These are phyloP conservation scores for Ptychodera flava DNA, from an alignment of 35 echinoderm and acorn worm genomes.

Conservation along the genomic window DNA sequence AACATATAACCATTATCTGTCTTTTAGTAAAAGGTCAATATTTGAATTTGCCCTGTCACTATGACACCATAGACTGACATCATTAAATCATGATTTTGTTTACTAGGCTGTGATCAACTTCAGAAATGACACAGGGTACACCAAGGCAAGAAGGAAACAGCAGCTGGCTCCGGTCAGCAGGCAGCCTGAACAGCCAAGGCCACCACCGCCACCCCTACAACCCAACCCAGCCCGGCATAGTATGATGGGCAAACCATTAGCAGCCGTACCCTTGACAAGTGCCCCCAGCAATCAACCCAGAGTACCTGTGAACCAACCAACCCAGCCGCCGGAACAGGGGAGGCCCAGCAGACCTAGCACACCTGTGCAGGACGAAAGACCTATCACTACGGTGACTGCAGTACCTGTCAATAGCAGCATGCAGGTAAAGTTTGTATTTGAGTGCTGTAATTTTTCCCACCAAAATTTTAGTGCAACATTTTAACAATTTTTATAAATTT, in stretches of 20 bases:
- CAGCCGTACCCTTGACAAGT: background rate
- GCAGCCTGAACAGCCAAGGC: background rate
- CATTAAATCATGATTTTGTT: no score
- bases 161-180: background rate
- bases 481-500: no score
- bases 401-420: background rate
- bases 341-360: background rate
- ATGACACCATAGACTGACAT: no score
- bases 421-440: background rate
- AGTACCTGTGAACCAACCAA: background rate
- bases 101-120: slow-evolving; percentile 13
- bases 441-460: no score
- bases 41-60: no score
- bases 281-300: background rate
- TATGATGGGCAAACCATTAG: background rate
- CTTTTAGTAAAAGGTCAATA: no score
- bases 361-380: background rate
- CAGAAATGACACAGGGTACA: slow-evolving; percentile 15
- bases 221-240: background rate
- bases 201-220: slow-evolving; percentile 2
- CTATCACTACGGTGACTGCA: background rate
- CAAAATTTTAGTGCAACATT: no score
- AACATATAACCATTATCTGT: no score
- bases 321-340: background rate
- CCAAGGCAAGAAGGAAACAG: background rate